phyloP scores from a whole-genome alignment of 1,140 invertebrate species.

The Drosophila sp. region DNA sequence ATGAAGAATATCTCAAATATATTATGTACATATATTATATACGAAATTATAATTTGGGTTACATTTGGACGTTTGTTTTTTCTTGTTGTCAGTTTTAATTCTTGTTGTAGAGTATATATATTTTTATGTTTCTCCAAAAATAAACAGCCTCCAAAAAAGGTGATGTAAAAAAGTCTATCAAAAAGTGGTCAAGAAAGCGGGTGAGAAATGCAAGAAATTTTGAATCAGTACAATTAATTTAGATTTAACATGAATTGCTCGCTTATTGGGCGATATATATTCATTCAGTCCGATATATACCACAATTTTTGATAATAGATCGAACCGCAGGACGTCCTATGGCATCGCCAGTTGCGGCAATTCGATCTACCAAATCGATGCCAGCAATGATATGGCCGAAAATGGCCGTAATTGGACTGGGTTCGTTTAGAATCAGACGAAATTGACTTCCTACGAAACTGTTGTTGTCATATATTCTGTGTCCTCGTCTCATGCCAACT shows the following conservation, averaged over 20 bases:
- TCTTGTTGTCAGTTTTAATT: neutral
- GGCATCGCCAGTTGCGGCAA: constrained; percentile 90
- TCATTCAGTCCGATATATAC: constrained; percentile 85
- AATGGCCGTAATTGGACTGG: constrained; percentile 92
- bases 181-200: constrained; percentile 6
- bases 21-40: neutral
- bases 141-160: constrained; percentile 44
- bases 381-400: constrained; percentile 92
- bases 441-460: constrained; percentile 93
- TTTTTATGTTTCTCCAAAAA: constrained; percentile 9
- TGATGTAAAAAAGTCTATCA: constrained; percentile 41
- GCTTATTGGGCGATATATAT: neutral
- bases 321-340: constrained; percentile 90
- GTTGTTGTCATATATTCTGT: constrained; percentile 90
- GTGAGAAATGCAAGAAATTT: constrained; percentile 5
- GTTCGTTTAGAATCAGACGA: constrained; percentile 91
- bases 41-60: constrained; percentile 1
- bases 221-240: constrained; percentile 4
- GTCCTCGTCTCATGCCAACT: constrained; percentile 92
- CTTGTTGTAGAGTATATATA: constrained; percentile 6
- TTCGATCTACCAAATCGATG: constrained; percentile 91
- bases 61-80: constrained; percentile 1
- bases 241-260: neutral
- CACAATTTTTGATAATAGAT: constrained; percentile 90
- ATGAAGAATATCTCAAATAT: neutral